Evolutionary conservation across 64 coral and sea anemone species (phyloP).

Genomic region (Montipora cactus): DNA sequence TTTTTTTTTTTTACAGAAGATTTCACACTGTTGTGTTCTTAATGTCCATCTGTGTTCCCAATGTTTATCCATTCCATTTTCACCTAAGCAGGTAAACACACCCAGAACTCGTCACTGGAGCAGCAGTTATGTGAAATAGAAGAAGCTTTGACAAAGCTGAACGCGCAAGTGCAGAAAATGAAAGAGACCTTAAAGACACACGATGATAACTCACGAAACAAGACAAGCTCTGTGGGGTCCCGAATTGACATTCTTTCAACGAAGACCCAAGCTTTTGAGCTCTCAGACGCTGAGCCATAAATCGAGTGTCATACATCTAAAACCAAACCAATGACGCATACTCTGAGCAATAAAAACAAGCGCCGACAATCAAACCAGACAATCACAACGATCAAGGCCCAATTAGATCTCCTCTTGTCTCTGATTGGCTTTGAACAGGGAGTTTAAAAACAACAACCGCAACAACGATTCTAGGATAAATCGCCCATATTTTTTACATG

Average conservation of each 20-base stretch:
- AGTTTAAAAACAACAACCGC: too few species aligned
- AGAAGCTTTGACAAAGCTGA: neutral
- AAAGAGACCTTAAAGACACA: neutral
- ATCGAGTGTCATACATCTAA: too few species aligned
- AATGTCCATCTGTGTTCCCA: neutral
- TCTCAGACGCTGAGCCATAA: neutral
- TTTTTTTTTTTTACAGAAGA: too few species aligned
- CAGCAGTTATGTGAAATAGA: conserved; percentile 2
- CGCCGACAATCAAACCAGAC: too few species aligned
- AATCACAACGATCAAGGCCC: too few species aligned
- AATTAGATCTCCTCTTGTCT: too few species aligned
- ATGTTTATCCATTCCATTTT: neutral
- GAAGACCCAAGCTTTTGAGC: neutral
- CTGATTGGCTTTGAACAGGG: too few species aligned
- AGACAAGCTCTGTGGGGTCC: neutral
- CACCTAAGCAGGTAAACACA: neutral
- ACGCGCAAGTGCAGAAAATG: conserved; percentile 1
- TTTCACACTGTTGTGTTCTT: too few species aligned
- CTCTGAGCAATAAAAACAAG: too few species aligned
- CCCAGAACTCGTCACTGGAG: neutral
- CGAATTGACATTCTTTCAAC: neutral
- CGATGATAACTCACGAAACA: neutral
- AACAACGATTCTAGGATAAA: too few species aligned
- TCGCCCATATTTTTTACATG: too few species aligned
- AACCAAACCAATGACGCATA: too few species aligned